Evolutionary conservation across 92 coral and sea anemone genomes (phyloP), one percentile per base, ranked within the genome.

Genomic region (Muricea muricata): DNA sequence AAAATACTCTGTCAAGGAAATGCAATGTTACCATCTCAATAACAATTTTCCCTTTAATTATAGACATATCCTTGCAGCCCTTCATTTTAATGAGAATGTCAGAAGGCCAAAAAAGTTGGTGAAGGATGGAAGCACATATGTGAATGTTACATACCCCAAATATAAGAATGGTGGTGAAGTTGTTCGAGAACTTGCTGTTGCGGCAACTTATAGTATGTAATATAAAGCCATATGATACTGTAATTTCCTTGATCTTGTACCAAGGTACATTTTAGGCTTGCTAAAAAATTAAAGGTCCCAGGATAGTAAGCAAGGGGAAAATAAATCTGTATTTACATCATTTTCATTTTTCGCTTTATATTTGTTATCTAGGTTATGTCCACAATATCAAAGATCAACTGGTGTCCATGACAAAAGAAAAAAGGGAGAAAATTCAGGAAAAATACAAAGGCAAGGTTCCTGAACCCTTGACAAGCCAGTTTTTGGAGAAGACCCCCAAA

Each of bases 31-130:
- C 61, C 61, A 54, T 0, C 20, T 14, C 13, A 54, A 14, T 15
- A 14, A n/a, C n/a, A n/a, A n/a, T n/a, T 25, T 52, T 52, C 20
- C 18, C 18, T 52, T 52, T 52, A 52, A 52, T 52, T 52, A 33
- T 24, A 83, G 87, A 69, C 81, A 83, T 83, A 55, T 83, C 20
- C 76, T 83, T 30, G 80, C 87, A 14, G 71, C 56, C 87, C 69
- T 83, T 28, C 87, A 83, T 56, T 83, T 83, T 29, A 83, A 83
- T 67, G 87, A 83, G 41, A 83, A 83, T 83, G 79, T 83, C 11
- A 81, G 65, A 46, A 55, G 78, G 23, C 47, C 37, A n/a, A 80
- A 54, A 28, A 41, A 80, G 23, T n/a, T n/a, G n/a, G n/a, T n/a
- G n/a, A 78, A 29, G 33, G 4, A 70, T 35, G 76, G 76, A 25